A percentile compares a stretch with the other conserved stretches of the same genome.
These are phyloP conservation scores for Hecatera dysodea DNA, from an alignment of 2,888 invertebrate genomes.

Conservation along the genomic window DNA sequence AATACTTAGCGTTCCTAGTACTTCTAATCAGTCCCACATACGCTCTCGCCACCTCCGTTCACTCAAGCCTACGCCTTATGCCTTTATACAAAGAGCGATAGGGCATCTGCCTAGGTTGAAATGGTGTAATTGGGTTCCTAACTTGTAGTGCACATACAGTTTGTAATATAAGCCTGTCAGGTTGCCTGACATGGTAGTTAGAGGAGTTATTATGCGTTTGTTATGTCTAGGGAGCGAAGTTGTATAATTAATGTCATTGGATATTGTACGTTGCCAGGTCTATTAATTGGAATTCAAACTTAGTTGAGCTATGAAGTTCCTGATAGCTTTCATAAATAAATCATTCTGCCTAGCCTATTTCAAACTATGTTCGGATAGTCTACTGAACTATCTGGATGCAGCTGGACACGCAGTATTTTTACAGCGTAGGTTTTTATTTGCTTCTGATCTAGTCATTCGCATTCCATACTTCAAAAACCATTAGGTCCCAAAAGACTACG, in stretches of 20 bases:
- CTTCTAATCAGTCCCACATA: neutral
- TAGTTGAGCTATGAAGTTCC: no score
- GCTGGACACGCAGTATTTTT: no score
- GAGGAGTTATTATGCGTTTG: slow-evolving; percentile 31
- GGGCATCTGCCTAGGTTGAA: slow-evolving; percentile 41
- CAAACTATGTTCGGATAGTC: no score
- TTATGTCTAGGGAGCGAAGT: slow-evolving; percentile 11
- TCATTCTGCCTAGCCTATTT: no score
- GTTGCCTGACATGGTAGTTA: slow-evolving; percentile 20
- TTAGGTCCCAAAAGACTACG: neutral
- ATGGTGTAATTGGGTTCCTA: slow-evolving; percentile 51
- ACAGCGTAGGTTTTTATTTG: no score
- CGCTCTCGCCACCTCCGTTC: neutral
- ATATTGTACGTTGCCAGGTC: neutral
- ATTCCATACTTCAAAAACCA: neutral
- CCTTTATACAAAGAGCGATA: slow-evolving; percentile 38
- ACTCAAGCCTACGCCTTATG: neutral
- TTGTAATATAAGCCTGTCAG: slow-evolving; percentile 28
- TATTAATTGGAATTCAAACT: no score
- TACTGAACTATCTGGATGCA: no score
- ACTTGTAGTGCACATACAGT: slow-evolving; percentile 41
- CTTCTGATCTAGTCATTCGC: no score
- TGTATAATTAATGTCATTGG: slow-evolving; percentile 1
- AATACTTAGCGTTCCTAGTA: neutral
- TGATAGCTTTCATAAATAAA: no score